Conservation (phyloP, 2,113 vertebrate species). For the Melanerpes aurifrons region DNA sequence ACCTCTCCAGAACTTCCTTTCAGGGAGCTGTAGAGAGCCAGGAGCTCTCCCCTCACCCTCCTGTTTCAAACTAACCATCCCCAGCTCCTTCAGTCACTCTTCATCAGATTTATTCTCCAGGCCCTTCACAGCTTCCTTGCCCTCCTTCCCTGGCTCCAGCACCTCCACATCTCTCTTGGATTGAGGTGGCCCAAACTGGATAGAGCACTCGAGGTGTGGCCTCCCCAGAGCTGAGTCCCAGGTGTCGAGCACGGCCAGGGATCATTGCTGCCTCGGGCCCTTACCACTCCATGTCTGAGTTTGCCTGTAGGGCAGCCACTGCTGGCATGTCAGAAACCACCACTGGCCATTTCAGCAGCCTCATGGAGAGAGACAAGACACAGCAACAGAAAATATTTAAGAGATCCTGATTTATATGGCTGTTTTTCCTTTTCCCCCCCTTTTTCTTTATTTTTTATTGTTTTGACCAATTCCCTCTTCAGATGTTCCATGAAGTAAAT, state of each 20-base stretch:
- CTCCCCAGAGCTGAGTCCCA: no score
- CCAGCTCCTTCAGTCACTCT: no score
- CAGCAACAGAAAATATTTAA: background rate
- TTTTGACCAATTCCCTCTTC: background rate
- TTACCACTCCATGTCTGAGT: background rate
- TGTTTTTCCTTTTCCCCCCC: background rate
- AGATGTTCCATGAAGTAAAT: background rate
- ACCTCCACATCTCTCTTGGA: no score
- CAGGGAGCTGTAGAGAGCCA: no score
- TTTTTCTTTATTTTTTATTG: background rate
- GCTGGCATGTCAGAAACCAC: background rate
- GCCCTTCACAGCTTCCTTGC: no score
- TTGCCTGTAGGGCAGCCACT: background rate
- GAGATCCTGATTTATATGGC: background rate
- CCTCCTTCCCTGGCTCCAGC: no score
- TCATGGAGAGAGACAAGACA: background rate
- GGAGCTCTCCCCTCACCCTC: no score
- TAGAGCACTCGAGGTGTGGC: no score
- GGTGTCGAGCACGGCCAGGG: background rate
- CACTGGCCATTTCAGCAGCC: background rate
- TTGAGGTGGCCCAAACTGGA: no score
- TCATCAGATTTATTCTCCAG: no score
- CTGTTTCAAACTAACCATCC: no score
- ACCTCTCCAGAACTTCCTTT: no score
- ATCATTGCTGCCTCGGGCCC: background rate